Conservation (phyloP, 2,888 invertebrate genomes). For the Abscondita cerata region DNA sequence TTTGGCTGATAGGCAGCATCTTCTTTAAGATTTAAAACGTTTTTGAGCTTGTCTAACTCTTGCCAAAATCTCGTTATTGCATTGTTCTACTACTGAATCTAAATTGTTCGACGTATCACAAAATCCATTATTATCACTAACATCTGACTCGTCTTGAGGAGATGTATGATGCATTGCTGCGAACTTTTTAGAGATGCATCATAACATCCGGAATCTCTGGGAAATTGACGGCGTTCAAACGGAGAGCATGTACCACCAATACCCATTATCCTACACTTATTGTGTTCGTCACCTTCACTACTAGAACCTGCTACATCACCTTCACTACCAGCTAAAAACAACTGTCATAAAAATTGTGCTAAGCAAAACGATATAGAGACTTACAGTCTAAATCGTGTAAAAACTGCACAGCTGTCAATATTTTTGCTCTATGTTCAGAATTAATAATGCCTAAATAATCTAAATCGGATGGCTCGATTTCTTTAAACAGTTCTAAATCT, state of each 20-base stretch:
- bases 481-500: constrained; percentile 90
- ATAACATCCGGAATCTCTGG: constrained; percentile 84
- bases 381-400: constrained; percentile 91
- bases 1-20: constrained; percentile 58
- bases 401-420: constrained; percentile 90
- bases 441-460: constrained; percentile 90
- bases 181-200: constrained; percentile 64
- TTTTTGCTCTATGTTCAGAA: constrained; percentile 87
- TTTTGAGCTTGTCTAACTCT: constrained; percentile 65
- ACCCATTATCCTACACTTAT: constrained; percentile 55
- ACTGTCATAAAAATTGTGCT: too few species aligned
- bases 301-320: constrained; percentile 81
- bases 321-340: constrained; percentile 71
- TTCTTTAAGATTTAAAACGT: constrained; percentile 63
- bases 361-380: constrained; percentile 51
- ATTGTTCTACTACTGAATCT: constrained; percentile 67
- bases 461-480: constrained; percentile 90
- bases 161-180: constrained; percentile 59
- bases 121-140: constrained; percentile 62
- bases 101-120: constrained; percentile 62
- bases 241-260: constrained; percentile 65
- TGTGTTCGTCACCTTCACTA: constrained; percentile 75
- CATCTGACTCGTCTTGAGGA: constrained; percentile 61
- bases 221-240: constrained; percentile 80
- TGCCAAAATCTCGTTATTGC: constrained; percentile 67